Percentiles rank a stretch among this genome's conserved stretches.
These are phyloP conservation scores for Leuctra nigra DNA, from an alignment of 2,888 invertebrate species.

Conservation along the genomic window DNA sequence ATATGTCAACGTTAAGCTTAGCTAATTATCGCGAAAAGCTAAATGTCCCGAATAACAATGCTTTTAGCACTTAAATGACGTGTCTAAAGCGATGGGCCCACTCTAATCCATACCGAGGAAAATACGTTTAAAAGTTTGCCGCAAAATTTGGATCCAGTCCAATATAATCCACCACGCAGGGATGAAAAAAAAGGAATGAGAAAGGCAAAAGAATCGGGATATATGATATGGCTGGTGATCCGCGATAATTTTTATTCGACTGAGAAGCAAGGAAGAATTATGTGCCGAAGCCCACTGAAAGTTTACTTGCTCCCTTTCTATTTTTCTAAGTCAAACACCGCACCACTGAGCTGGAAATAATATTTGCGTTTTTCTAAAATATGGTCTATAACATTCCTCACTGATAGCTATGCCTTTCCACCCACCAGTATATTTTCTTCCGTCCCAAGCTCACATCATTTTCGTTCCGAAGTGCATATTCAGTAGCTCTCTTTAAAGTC, in stretches of 20 bases:
- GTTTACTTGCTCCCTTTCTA: not conserved
- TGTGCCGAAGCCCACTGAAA: constrained; percentile 1
- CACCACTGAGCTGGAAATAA: constrained; percentile 13
- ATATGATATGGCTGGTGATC: constrained; percentile 15
- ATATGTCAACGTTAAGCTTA: too few species aligned
- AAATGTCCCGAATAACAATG: not conserved
- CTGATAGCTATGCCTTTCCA: not conserved
- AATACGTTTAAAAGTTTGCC: not conserved
- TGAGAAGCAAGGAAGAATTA: constrained; percentile 10
- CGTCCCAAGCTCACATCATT: too few species aligned
- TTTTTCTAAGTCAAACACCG: not conserved
- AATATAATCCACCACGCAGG: not conserved
- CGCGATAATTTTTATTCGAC: constrained; percentile 19
- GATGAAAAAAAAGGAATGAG: not conserved
- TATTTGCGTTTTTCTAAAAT: constrained; percentile 13
- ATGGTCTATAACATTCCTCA: constrained; percentile 2
- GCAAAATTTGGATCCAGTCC: constrained; percentile 7
- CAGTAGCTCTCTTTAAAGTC: too few species aligned
- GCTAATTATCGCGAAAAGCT: too few species aligned
- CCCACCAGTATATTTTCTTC: too few species aligned
- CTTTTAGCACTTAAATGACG: constrained; percentile 2
- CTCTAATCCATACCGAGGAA: not conserved
- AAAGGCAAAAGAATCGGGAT: constrained; percentile 2
- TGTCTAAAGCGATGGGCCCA: constrained; percentile 2
- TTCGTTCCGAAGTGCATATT: too few species aligned